Conservation (phyloP, 2,888 invertebrate species). For the Digitonthophagus gazella region DNA sequence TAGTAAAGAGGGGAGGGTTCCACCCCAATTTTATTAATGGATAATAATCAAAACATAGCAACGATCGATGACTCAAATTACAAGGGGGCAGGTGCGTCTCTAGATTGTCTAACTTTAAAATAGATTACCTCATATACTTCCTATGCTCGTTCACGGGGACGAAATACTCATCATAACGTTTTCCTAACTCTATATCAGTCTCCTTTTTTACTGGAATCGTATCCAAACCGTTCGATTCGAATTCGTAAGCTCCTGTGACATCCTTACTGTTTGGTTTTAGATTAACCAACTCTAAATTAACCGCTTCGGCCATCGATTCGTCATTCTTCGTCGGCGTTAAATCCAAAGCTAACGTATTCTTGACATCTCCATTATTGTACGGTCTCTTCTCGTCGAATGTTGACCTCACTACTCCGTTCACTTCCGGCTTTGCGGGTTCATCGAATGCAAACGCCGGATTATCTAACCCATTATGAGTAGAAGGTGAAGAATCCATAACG, state of each 20-base stretch:
- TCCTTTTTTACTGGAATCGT: conserved; percentile 63
- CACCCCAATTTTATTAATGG: neutral
- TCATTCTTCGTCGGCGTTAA: conserved; percentile 42
- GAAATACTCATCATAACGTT: conserved; percentile 81
- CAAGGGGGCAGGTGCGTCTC: neutral
- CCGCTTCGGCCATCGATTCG: conserved; percentile 61
- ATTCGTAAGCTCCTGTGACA: conserved; percentile 53
- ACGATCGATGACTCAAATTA: neutral
- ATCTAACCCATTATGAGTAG: conserved; percentile 51
- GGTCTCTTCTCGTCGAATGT: conserved; percentile 46
- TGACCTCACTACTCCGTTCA: conserved; percentile 47
- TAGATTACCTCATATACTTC: conserved; percentile 76
- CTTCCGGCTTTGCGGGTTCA: conserved; percentile 51
- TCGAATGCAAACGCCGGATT: conserved; percentile 50
- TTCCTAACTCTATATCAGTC: conserved; percentile 63
- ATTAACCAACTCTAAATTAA: conserved; percentile 77
- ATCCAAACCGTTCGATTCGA: conserved; percentile 48
- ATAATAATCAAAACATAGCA: conserved; percentile 2
- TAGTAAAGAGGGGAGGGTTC: too few species aligned
- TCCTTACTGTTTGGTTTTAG: conserved; percentile 64
- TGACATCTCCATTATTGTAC: conserved; percentile 45
- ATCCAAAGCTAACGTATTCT: conserved; percentile 39
- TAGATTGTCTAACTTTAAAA: neutral
- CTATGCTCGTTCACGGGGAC: conserved; percentile 82
- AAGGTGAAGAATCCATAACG: conserved; percentile 35